A percentile compares a stretch with the other conserved stretches of the same genome.
Evolutionary conservation across 2,113 vertebrate genomes (phyloP).

Genomic region (Arvicanthis niloticus): DNA sequence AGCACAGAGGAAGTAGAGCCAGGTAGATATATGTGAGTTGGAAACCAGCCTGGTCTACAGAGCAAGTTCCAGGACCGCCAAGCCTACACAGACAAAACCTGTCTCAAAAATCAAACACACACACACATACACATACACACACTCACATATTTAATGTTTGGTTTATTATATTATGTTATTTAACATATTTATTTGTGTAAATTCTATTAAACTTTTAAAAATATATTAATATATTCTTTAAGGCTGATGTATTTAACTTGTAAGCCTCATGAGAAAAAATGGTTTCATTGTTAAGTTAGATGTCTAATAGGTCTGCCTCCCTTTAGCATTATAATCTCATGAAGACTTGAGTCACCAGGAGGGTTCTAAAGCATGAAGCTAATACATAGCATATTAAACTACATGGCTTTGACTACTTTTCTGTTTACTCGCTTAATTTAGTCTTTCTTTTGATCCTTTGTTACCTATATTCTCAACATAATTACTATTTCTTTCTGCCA

Average conservation of each 20-base stretch:
- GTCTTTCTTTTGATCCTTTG: rapidly evolving
- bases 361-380: rapidly evolving
- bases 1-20: not conserved
- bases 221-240: not conserved
- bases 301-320: not conserved
- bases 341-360: not conserved
- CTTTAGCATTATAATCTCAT: not conserved
- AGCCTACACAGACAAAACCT: not conserved
- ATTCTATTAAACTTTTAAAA: too few relatives aligned
- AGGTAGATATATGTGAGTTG: not conserved
- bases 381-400: not conserved
- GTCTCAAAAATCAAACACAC: too few relatives aligned
- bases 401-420: not conserved
- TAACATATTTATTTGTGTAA: not conserved
- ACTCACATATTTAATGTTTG: not conserved
- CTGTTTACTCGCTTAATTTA: rapidly evolving
- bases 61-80: not conserved
- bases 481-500: not conserved
- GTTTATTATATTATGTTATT: not conserved
- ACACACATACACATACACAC: too few relatives aligned
- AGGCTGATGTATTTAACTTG: not conserved
- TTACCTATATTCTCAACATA: not conserved
- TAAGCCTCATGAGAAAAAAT: not conserved
- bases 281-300: too few relatives aligned
- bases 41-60: not conserved